phyloP scores from a whole-genome alignment of 2,797 vertebrate genomes.

The Karalla daura region DNA sequence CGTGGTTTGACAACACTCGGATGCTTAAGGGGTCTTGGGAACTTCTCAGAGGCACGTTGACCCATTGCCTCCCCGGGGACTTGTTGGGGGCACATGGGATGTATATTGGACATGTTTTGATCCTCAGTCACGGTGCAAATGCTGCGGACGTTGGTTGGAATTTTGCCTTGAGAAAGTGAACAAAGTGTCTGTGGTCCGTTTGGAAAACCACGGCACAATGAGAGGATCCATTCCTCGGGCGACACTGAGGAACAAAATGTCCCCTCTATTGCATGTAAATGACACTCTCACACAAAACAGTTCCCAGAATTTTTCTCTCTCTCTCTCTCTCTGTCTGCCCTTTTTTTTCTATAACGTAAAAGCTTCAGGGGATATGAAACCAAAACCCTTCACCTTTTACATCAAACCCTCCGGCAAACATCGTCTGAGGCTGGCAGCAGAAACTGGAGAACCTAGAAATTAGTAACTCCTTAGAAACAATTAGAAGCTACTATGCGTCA shows the following conservation, averaged over 20 bases:
- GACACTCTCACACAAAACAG: constrained; percentile 45
- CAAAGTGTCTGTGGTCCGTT: constrained; percentile 72
- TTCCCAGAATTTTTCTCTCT: constrained; percentile 57
- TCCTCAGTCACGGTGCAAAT: constrained; percentile 46
- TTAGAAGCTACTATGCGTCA: background rate
- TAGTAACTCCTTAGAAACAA: background rate
- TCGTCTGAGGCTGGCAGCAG: background rate
- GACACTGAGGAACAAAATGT: constrained; percentile 57
- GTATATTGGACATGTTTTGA: constrained; percentile 66
- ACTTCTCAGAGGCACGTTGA: constrained; percentile 53
- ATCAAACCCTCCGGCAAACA: constrained; percentile 14
- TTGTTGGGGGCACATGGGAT: constrained; percentile 63
- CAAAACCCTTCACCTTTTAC: constrained; percentile 28
- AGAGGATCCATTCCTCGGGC: constrained; percentile 55
- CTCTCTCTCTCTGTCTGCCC: too few species aligned
- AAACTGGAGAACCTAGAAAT: background rate
- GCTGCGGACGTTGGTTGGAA: constrained; percentile 53
- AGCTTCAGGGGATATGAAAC: constrained; percentile 33
- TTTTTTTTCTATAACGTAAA: constrained; percentile 30
- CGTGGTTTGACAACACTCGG: constrained; percentile 62
- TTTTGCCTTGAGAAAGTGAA: constrained; percentile 65
- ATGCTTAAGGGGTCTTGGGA: constrained; percentile 44
- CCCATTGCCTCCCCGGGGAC: constrained; percentile 44
- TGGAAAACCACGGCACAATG: constrained; percentile 48
- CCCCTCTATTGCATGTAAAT: constrained; percentile 42